A percentile compares a stretch with the other conserved stretches of the same genome.
These are phyloP conservation scores for Paracanthobrama guichenoti DNA, from an alignment of 2,113 vertebrate genomes.

Conservation along the genomic window DNA sequence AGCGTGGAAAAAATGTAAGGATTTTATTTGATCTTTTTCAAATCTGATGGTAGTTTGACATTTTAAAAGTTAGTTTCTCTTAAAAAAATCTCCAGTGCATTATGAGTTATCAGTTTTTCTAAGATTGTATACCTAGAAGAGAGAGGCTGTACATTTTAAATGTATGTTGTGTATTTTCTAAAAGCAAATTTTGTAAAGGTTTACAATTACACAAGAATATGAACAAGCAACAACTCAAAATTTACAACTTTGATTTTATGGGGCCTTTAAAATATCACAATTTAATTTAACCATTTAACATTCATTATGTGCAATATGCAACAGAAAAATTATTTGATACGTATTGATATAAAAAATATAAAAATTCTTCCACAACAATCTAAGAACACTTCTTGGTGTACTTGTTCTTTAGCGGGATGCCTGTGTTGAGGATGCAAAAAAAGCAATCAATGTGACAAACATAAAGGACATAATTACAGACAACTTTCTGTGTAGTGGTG, in stretches of 20 bases:
- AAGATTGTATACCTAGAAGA: too few relatives aligned
- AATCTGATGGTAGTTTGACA: background rate
- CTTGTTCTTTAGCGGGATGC: conserved; percentile 57
- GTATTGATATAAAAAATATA: background rate
- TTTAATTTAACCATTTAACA: background rate
- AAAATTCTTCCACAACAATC: background rate
- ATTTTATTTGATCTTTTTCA: background rate
- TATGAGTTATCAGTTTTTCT: too few relatives aligned
- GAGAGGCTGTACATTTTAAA: background rate
- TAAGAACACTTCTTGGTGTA: background rate
- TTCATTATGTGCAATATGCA: background rate
- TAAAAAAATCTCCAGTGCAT: too few relatives aligned
- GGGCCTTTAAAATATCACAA: background rate
- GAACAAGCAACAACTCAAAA: background rate
- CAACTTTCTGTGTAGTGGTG: conserved; percentile 76
- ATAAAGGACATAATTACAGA: conserved; percentile 63
- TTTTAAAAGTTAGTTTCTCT: too few relatives aligned
- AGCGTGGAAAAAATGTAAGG: conserved; percentile 63
- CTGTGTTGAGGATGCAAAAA: conserved; percentile 66
- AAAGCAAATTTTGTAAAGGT: background rate
- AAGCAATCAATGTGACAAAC: conserved; percentile 19
- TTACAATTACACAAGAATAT: background rate
- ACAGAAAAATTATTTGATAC: background rate
- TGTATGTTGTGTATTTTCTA: background rate
- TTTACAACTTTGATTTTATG: background rate